Conservation (phyloP, 1,140 invertebrate species). For the Steinernema khuongi region DNA sequence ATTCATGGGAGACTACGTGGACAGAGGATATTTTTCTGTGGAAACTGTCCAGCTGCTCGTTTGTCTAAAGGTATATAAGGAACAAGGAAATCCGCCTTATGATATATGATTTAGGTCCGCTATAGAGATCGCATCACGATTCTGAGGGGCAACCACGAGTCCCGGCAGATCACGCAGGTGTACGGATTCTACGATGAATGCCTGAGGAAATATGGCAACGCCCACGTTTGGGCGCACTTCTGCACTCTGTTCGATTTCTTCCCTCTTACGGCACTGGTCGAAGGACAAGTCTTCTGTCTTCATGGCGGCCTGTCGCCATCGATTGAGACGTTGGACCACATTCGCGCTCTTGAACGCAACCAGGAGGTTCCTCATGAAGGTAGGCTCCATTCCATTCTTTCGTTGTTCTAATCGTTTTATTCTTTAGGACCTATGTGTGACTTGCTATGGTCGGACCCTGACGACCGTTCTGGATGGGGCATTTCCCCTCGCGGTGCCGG, state of each 20-base stretch:
- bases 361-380: background rate
- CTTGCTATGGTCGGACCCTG: background rate
- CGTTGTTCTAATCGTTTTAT: too few relatives aligned
- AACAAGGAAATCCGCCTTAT: too few relatives aligned
- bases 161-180: background rate
- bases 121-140: too few relatives aligned
- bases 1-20: slow-evolving; percentile 27
- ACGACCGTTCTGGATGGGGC: background rate
- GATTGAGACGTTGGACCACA: background rate
- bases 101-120: too few relatives aligned
- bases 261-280: background rate
- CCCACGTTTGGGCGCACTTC: background rate
- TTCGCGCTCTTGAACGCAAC: background rate
- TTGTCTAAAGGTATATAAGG: too few relatives aligned
- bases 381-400: too few relatives aligned
- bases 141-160: too few relatives aligned
- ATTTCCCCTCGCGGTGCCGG: background rate
- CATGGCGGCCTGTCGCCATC: background rate
- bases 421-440: too few relatives aligned
- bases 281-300: background rate
- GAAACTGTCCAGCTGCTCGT: too few relatives aligned
- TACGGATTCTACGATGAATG: background rate
- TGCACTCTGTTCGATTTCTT: background rate
- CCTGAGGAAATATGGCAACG: background rate
- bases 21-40: too few relatives aligned